phyloP scores from a whole-genome alignment of 2,797 vertebrate genomes.

The Glossophaga mutica region DNA sequence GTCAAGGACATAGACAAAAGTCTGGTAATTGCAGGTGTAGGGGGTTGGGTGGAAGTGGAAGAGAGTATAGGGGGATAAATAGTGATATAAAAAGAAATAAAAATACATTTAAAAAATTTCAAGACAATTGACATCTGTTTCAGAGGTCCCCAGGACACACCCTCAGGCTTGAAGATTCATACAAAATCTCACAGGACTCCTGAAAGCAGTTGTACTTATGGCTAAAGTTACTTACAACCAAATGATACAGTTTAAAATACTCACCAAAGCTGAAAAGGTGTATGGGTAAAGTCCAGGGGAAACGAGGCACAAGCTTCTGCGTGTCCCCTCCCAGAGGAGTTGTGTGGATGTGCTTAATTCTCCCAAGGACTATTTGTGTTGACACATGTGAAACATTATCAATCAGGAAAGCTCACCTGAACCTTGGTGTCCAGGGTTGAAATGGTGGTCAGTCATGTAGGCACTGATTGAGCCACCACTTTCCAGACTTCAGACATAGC shows the following conservation, averaged over 20 bases:
- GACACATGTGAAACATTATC: neutral
- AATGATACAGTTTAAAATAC: neutral
- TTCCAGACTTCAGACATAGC: neutral
- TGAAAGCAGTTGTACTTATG: neutral
- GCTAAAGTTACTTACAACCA: neutral
- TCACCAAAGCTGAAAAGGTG: neutral
- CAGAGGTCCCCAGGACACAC: neutral
- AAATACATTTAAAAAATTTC: neutral
- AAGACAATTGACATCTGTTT: neutral
- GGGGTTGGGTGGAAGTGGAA: no score
- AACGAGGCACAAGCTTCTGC: neutral
- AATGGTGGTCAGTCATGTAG: neutral
- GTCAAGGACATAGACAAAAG: no score
- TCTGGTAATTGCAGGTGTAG: no score
- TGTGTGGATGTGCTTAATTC: neutral
- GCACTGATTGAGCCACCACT: neutral
- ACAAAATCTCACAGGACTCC: neutral
- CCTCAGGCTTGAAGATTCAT: neutral
- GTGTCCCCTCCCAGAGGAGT: neutral
- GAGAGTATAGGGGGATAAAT: no score
- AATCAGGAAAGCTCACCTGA: neutral
- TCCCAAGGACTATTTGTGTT: neutral
- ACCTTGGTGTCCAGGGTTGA: neutral
- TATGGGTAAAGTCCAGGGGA: neutral
- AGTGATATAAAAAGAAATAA: no score